A percentile compares a stretch with the other conserved stretches of the same genome.
phyloP scores from a whole-genome alignment of 2,113 vertebrate species.

The Penelope pileata region DNA sequence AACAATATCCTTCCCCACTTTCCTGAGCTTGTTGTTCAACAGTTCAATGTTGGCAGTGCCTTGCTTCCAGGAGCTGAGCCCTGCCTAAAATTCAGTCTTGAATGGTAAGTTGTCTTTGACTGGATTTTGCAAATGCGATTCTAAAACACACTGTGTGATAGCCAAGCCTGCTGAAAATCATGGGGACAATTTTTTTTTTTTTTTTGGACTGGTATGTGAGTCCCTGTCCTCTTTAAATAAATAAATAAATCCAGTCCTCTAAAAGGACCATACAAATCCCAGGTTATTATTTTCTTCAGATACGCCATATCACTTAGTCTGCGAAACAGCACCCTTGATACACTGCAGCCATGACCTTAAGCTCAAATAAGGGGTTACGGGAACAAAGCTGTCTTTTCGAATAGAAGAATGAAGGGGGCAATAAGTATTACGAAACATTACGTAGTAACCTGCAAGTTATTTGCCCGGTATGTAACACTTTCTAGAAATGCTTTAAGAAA shows the following conservation, averaged over 20 bases:
- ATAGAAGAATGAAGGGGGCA: neutral
- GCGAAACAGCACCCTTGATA: neutral
- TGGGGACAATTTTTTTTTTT: neutral
- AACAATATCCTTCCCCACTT: neutral
- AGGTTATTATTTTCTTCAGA: neutral
- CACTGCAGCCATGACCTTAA: neutral
- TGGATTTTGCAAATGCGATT: neutral
- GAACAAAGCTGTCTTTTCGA: neutral
- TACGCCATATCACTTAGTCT: neutral
- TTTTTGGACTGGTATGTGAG: neutral
- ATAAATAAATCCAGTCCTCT: neutral
- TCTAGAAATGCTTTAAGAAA: neutral
- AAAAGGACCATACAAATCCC: neutral
- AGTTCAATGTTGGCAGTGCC: neutral
- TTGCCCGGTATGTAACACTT: neutral
- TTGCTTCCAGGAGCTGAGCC: neutral
- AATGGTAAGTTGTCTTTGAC: neutral
- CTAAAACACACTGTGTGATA: rapidly evolving
- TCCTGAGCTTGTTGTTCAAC: neutral
- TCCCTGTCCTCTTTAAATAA: neutral
- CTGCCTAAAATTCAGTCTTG: neutral
- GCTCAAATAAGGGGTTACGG: neutral
- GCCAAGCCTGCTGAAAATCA: neutral
- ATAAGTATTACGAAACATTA: neutral
- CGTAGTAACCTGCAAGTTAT: neutral